A percentile compares a stretch with the other conserved stretches of the same genome.
Evolutionary conservation across 2,113 vertebrate species (phyloP).

Genomic region (Antechinus flavipes): DNA sequence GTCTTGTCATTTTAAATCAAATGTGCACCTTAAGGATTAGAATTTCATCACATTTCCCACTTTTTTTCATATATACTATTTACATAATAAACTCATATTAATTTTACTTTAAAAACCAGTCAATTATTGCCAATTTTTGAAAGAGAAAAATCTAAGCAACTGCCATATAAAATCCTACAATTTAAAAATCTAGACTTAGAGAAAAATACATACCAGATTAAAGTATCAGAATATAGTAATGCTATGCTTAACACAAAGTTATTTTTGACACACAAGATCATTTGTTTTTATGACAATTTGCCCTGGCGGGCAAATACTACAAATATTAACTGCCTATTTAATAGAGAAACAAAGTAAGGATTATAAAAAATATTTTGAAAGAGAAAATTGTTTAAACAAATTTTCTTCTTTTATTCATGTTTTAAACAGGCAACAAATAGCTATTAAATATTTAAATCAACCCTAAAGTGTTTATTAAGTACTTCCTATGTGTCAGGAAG

Average conservation of each 20-base stretch:
- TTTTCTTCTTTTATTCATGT: neutral
- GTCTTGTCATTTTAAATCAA: neutral
- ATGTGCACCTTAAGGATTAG: neutral
- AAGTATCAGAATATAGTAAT: neutral
- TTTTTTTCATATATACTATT: neutral
- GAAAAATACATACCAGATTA: neutral
- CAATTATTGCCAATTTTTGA: neutral
- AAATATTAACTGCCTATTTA: neutral
- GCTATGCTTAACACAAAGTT: neutral
- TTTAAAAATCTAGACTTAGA: neutral
- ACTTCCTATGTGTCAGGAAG: neutral
- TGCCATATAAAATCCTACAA: neutral
- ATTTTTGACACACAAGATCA: neutral
- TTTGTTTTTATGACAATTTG: neutral
- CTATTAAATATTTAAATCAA: neutral
- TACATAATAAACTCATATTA: neutral
- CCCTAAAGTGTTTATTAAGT: neutral
- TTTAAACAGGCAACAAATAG: neutral
- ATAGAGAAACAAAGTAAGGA: neutral
- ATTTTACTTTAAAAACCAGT: neutral
- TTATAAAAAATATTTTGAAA: neutral
- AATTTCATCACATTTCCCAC: slow-evolving; percentile 17
- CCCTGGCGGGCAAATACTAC: neutral
- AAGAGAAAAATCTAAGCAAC: neutral
- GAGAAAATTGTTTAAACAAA: neutral